These are phyloP conservation scores for Cephalopterus ornatus DNA, from an alignment of 2,113 vertebrate species.

Conservation along the genomic window DNA sequence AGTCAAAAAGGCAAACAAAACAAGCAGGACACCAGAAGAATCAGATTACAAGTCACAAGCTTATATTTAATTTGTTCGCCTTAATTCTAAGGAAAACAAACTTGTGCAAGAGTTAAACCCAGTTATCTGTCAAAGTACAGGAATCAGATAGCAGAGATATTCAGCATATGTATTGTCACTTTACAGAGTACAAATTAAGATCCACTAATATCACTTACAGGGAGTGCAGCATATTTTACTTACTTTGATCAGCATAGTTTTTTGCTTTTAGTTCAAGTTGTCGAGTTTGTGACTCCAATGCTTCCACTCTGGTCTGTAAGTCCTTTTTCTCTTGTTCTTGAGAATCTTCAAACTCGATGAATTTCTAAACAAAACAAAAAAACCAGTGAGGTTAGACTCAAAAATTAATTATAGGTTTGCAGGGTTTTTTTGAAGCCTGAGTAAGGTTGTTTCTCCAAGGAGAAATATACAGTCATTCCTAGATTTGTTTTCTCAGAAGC, in stretches of 20 bases:
- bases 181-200: background rate
- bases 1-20: background rate
- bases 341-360: slow-evolving; percentile 93
- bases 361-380: slow-evolving; percentile 83
- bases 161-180: background rate
- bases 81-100: background rate
- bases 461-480: background rate
- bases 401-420: background rate
- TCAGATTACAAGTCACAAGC: background rate
- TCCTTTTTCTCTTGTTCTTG: slow-evolving; percentile 98
- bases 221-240: slow-evolving; percentile 55
- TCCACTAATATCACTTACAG: background rate
- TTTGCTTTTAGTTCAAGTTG: slow-evolving; percentile 93
- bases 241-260: slow-evolving; percentile 97
- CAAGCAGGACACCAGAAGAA: background rate
- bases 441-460: background rate
- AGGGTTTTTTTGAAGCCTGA: background rate
- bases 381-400: background rate
- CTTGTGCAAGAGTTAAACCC: background rate
- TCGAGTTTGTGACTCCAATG: slow-evolving; percentile 88
- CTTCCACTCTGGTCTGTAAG: slow-evolving; percentile 85
- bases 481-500: background rate
- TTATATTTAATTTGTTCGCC: background rate
- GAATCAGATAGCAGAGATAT: background rate
- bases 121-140: background rate